phyloP scores from a whole-genome alignment of 2,797 vertebrate species.

The Salarias fasciatus region DNA sequence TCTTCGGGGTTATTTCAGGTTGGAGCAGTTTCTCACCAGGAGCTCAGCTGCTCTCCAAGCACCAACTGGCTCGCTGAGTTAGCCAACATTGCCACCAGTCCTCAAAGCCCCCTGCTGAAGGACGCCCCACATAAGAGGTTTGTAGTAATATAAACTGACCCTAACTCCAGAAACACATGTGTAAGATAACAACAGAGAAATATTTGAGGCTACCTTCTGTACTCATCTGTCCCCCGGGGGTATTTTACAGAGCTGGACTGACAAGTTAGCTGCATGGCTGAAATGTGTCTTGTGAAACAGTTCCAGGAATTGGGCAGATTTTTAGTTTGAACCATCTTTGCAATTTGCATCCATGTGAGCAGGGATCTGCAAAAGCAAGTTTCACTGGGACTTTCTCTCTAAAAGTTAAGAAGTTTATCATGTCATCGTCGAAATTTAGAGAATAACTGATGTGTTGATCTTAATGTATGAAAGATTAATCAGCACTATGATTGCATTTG shows the following conservation, averaged over 20 bases:
- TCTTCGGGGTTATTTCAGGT: constrained; percentile 90
- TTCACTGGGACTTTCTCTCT: not conserved
- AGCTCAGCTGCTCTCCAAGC: constrained; percentile 85
- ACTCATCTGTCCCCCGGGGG: not conserved
- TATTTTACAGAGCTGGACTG: constrained; percentile 15
- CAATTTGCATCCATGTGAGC: not conserved
- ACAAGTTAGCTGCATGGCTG: not conserved
- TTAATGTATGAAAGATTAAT: not conserved
- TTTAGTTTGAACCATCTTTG: not conserved
- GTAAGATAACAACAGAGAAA: too few species aligned
- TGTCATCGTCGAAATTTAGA: not conserved
- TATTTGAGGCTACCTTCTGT: too few species aligned
- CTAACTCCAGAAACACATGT: not conserved
- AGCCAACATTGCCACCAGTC: constrained; percentile 98
- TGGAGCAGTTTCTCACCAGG: constrained; percentile 92
- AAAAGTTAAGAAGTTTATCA: not conserved
- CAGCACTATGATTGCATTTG: not conserved
- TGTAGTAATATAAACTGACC: constrained; percentile 3
- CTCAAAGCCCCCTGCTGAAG: constrained; percentile 96
- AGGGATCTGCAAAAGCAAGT: not conserved
- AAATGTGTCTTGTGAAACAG: constrained; percentile 2
- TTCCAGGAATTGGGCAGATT: not conserved
- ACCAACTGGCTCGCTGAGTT: constrained; percentile 95
- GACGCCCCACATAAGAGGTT: constrained; percentile 83
- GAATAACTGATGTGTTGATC: not conserved